Evolutionary conservation across 92 coral and sea anemone genomes (phyloP), one percentile per base, ranked within the genome.

Genomic region (Phenganax marumi): DNA sequence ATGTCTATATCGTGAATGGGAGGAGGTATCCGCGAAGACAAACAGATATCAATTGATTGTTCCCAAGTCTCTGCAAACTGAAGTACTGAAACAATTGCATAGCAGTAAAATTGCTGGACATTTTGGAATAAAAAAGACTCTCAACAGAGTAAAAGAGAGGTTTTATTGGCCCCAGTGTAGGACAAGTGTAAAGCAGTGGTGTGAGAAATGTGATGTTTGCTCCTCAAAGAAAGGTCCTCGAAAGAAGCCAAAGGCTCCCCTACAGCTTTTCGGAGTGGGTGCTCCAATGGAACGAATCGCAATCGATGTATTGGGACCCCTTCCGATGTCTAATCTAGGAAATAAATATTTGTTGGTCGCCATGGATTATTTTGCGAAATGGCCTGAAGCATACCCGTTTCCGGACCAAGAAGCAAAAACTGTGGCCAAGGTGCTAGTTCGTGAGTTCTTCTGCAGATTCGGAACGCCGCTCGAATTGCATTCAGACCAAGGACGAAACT

Each of bases 101-200:
- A 78, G 48, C 9, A 25, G 13, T 13, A 16, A 26, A n/a, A 66
- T 61, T 18, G 58, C 84, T 12, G 84, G 78, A 10, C 84, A 80
- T 66, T 54, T 80, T 39, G 84, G 84, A 3, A 47, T 80, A 11
- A 80, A 52, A 18, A 68, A 80, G 79, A 71, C 62, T 14, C 17
- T 80, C 52, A 10, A 48, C 25, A 7, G 76, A 12, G 61, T 80
- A 17, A 48, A 54, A n/a, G 56, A 80, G 60, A 48, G 58, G 22
- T 80, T 80, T 26, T 80, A 80, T 79, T 80, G 84, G 84, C 80
- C 43, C 10, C 25, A 17, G 7, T 80, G 76, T 63, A 39, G 84
- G 18, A 18, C n/a, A 12, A 33, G 26, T 26, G 84, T 80, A 3
- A 26, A 49, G 64, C 57, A 49, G 26, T 80, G 84, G 84, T 80